A percentile compares a stretch with the other conserved stretches of the same genome.
Evolutionary conservation across 1,140 invertebrate species (phyloP).

Genomic region (Drosophila aff.): DNA sequence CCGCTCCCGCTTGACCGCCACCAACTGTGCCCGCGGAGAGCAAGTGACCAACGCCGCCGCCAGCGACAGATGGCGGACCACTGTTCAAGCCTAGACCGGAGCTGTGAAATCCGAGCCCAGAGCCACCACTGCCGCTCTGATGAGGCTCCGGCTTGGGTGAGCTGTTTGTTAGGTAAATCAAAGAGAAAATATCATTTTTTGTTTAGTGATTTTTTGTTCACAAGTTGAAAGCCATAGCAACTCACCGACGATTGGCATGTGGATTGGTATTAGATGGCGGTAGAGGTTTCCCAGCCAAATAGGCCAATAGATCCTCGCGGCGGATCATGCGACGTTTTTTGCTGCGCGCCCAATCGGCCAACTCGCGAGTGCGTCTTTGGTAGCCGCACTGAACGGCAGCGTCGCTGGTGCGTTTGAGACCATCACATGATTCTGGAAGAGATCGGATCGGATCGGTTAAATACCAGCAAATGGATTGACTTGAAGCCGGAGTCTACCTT

Average conservation of each 20-base stretch:
- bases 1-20: slow-evolving; percentile 37
- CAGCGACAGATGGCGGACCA: slow-evolving; percentile 29
- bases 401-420: slow-evolving; percentile 89
- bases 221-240: slow-evolving; percentile 25
- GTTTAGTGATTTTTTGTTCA: slow-evolving; percentile 14
- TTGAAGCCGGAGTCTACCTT: slow-evolving; percentile 87
- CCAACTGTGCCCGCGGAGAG: slow-evolving; percentile 31
- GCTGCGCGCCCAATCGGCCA: slow-evolving; percentile 91
- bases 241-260: slow-evolving; percentile 85
- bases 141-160: slow-evolving; percentile 80
- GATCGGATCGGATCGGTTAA: slow-evolving; percentile 4
- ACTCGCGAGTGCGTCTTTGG: slow-evolving; percentile 91
- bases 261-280: slow-evolving; percentile 87
- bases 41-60: slow-evolving; percentile 56
- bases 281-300: slow-evolving; percentile 90
- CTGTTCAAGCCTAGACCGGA: slow-evolving; percentile 54
- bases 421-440: slow-evolving; percentile 90
- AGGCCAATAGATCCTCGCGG: slow-evolving; percentile 92
- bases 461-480: no score
- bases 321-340: slow-evolving; percentile 89
- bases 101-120: slow-evolving; percentile 52
- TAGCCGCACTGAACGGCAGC: slow-evolving; percentile 90
- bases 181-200: slow-evolving; percentile 35
- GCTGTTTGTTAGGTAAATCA: slow-evolving; percentile 34
- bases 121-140: slow-evolving; percentile 46